Evolutionary conservation across 2,113 vertebrate genomes (phyloP).

Genomic region (Uropsilus gracilis): DNA sequence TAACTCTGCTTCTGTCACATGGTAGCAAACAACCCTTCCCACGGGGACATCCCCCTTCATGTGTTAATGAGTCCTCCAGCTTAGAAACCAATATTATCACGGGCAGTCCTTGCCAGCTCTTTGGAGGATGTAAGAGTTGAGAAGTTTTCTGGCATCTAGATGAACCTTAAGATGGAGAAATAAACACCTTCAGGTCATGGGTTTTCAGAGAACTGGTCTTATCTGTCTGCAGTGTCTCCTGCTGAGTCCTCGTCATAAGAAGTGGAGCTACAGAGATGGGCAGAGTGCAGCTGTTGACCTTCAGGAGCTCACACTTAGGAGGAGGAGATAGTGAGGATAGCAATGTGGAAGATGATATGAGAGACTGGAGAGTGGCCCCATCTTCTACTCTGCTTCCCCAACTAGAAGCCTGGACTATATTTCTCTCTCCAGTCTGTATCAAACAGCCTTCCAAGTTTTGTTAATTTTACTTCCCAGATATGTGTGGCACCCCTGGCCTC

Average conservation of each 20-base stretch:
- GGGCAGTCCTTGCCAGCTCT: neutral
- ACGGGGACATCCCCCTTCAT: neutral
- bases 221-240: neutral
- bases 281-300: too few species aligned
- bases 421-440: neutral
- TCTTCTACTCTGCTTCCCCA: neutral
- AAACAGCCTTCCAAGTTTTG: neutral
- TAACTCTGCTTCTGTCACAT: constrained; percentile 44
- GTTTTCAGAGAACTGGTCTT: neutral
- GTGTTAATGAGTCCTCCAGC: constrained; percentile 46
- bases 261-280: too few species aligned
- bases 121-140: neutral
- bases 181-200: neutral
- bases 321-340: neutral
- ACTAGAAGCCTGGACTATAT: neutral
- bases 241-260: neutral
- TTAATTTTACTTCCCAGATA: neutral
- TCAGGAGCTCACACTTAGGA: neutral
- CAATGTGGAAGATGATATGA: neutral
- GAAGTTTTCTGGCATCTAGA: neutral
- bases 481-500: neutral
- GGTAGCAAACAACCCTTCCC: constrained; percentile 13
- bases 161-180: neutral
- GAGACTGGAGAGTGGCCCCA: neutral
- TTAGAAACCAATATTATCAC: neutral